These are phyloP conservation scores for Onychorhynchus coronatus DNA, from an alignment of 2,113 vertebrate genomes.

Conservation along the genomic window DNA sequence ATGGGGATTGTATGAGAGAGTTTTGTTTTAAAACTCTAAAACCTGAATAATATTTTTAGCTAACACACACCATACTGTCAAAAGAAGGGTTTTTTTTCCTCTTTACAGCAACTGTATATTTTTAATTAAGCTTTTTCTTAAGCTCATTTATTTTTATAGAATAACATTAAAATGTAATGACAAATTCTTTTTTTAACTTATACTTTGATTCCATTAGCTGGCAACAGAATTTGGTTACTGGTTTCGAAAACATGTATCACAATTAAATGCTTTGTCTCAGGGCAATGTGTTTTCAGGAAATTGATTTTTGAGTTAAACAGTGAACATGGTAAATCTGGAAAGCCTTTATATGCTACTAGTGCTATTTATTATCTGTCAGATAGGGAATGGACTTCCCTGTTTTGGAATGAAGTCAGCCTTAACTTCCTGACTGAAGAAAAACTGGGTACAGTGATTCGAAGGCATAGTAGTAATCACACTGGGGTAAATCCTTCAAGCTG, in stretches of 20 bases:
- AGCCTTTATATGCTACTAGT: background rate
- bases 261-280: conserved; percentile 5
- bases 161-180: background rate
- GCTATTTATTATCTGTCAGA: background rate
- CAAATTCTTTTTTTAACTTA: background rate
- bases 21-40: background rate
- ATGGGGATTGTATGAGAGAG: background rate
- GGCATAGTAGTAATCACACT: background rate
- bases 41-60: background rate
- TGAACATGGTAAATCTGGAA: background rate
- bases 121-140: background rate
- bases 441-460: rapidly evolving
- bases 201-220: background rate
- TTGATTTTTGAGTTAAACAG: conserved; percentile 44
- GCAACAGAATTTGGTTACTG: background rate
- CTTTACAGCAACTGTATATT: background rate
- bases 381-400: background rate
- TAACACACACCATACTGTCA: background rate
- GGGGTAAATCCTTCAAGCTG: background rate
- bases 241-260: background rate
- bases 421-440: background rate
- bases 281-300: background rate
- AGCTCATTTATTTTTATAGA: background rate
- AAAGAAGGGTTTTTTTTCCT: background rate
- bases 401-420: background rate